Conservation (phyloP, 2,797 vertebrate genomes). For the Pangasius djambal region DNA sequence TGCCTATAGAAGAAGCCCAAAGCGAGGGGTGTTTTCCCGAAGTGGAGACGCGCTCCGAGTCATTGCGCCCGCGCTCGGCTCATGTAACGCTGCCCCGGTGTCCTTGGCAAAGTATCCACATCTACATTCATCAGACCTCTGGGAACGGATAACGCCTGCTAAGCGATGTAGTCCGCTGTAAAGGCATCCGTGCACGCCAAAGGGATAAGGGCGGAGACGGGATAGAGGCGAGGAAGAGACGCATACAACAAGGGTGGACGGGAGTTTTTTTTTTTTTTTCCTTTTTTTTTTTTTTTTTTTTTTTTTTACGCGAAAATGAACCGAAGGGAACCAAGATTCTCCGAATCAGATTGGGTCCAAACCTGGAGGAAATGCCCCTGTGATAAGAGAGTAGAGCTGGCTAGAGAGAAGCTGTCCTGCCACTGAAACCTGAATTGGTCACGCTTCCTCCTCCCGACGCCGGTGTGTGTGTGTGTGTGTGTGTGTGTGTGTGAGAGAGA, state of each 20-base stretch:
- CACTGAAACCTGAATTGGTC: constrained; percentile 7
- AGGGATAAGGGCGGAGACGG: constrained; percentile 18
- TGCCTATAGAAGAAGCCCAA: not conserved
- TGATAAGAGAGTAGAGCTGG: not conserved
- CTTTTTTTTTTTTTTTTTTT: not conserved
- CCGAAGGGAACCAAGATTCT: not conserved
- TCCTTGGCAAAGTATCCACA: constrained; percentile 60
- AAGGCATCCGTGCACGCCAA: constrained; percentile 29
- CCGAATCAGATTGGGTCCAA: not conserved
- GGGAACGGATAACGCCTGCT: constrained; percentile 12
- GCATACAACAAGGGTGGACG: constrained; percentile 19
- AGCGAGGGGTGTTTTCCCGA: constrained; percentile 42
- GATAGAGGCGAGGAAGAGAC: not conserved
- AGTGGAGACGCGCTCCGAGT: constrained; percentile 35
- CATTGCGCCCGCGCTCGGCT: constrained; percentile 28
- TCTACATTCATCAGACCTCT: constrained; percentile 17
- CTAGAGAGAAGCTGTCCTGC: constrained; percentile 24
- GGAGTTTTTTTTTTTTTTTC: not conserved
- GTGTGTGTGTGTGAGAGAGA: not conserved
- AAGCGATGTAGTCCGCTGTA: constrained; percentile 26
- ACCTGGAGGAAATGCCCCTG: not conserved
- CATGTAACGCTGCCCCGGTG: constrained; percentile 42
- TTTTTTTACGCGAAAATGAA: not conserved
- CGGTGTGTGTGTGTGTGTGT: not conserved
- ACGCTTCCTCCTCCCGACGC: constrained; percentile 5